Evolutionary conservation across 2,888 invertebrate species (phyloP).

Genomic region (Escarpia spicata): DNA sequence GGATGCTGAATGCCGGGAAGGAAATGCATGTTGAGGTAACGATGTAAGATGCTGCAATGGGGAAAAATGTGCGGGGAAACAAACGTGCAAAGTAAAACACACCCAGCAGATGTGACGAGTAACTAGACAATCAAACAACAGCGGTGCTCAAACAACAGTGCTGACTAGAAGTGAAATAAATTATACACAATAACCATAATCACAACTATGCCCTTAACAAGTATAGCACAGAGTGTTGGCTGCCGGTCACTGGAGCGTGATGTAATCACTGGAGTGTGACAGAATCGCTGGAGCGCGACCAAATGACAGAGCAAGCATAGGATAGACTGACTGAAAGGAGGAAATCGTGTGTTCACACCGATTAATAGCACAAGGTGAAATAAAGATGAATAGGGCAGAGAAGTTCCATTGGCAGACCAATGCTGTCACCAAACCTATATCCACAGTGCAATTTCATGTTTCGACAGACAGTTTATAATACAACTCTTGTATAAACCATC

Average conservation of each 20-base stretch:
- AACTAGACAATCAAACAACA: not conserved
- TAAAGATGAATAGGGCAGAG: not conserved
- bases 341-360: not conserved
- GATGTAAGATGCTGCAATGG: not conserved
- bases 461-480: not conserved
- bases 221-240: conserved; percentile 10
- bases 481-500: not conserved
- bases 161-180: conserved; percentile 11
- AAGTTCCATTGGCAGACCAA: not conserved
- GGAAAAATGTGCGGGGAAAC: not conserved
- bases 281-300: not conserved
- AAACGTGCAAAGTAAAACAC: not conserved
- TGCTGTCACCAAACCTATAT: not conserved
- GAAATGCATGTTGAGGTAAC: not conserved
- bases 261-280: not conserved
- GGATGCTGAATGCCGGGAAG: not conserved
- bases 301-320: not conserved
- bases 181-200: conserved; percentile 16
- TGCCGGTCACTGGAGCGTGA: not conserved
- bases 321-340: not conserved
- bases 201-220: not conserved
- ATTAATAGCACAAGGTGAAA: not conserved
- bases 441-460: not conserved
- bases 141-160: conserved; percentile 6
- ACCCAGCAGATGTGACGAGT: not conserved